Evolutionary conservation across 2,888 invertebrate species (phyloP), one percentile per base, ranked within the genome.

Genomic region (Ophion ventricosus): DNA sequence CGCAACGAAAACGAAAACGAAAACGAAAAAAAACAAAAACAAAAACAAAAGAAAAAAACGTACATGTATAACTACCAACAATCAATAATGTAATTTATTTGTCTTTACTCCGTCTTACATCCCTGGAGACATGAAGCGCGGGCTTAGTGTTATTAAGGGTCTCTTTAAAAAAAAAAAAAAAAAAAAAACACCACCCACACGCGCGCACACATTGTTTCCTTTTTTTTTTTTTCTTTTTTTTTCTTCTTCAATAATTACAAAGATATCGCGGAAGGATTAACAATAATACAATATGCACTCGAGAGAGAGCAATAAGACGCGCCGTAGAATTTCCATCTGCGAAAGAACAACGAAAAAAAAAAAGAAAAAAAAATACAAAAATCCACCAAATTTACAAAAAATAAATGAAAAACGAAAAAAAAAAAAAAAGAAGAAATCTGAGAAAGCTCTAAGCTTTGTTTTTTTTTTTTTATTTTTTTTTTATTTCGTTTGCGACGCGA

Each of bases 51-150:
- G n/a, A n/a, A 40, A 23, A 23, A 73, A 26, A 69, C 29, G 29
- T 40, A 40, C 10, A 66, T 73, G 56, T 79, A 54, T 86, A 87
- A 85, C 87, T 89, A 88, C 87, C 87, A 86, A 86, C 90, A 88
- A 89, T 88, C 86, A 86, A 86, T 89, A 87, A 85, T 88, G 86
- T 81, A 87, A 69, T 89, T 88, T 88, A 89, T 89, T 89, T 85
- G 82, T 85, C 85, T 87, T 86, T 83, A 73, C 84, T 85, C 57
- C n/a, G 86, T n/a, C 87, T 76, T 86, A 88, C 84, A 87, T 86
- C 79, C 81, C 76, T 78, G n/a, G n/a, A 84, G 79, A 26, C 72
- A 40, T 79, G 83, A 80, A 29, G 26, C 54, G 56, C 82, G 78
- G 75, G 78, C 82, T 83, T 82, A 78, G 73, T 85, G 72, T 56